Percentiles rank a stretch among this genome's conserved stretches.
Conservation (phyloP, 1,140 invertebrate species). For the Gonatopus flavifemur region DNA sequence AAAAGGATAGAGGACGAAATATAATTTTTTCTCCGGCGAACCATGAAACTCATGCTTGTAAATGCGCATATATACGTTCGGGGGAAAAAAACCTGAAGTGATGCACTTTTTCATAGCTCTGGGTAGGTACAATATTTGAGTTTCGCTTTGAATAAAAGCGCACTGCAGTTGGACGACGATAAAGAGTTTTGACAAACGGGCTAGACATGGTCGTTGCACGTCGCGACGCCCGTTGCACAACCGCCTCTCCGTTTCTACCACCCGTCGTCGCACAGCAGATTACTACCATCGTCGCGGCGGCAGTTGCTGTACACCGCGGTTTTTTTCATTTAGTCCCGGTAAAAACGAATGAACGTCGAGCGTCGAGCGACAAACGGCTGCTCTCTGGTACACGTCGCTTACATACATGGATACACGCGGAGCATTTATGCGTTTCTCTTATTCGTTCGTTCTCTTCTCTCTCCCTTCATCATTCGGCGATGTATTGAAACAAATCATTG, state of each 20-base stretch:
- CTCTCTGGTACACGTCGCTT: conserved; percentile 38
- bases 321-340: conserved; percentile 36
- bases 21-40: too few relatives aligned
- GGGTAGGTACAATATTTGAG: conserved; percentile 28
- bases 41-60: neutral
- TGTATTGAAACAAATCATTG: conserved; percentile 26
- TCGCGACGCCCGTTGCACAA: neutral
- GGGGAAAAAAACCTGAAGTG: conserved; percentile 34
- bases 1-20: too few relatives aligned
- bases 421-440: conserved; percentile 13
- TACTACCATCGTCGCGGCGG: neutral
- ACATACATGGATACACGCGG: conserved; percentile 33
- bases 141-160: conserved; percentile 43
- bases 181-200: conserved; percentile 46
- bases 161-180: conserved; percentile 38
- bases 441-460: conserved; percentile 6
- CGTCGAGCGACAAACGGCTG: conserved; percentile 33
- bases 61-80: neutral
- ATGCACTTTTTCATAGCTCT: conserved; percentile 31
- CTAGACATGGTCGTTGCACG: conserved; percentile 5
- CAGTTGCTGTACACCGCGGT: conserved; percentile 12
- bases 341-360: conserved; percentile 39
- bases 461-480: neutral
- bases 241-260: neutral
- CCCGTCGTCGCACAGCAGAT: too few relatives aligned